A percentile compares a stretch with the other conserved stretches of the same genome.
These are phyloP conservation scores for Holcopasites calliopsidis DNA, from an alignment of 1,140 invertebrate genomes.

Conservation along the genomic window DNA sequence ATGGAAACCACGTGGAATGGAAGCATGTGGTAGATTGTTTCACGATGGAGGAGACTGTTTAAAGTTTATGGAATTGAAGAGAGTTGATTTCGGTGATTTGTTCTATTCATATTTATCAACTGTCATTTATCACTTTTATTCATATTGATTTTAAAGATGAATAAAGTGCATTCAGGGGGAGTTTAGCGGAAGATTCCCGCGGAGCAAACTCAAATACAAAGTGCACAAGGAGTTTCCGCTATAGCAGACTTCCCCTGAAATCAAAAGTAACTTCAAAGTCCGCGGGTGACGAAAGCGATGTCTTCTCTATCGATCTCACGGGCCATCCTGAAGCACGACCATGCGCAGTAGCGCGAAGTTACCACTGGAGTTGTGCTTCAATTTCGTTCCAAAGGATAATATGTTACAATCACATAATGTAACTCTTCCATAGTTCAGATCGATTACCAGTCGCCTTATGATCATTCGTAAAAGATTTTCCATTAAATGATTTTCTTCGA, in stretches of 20 bases:
- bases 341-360: conserved; percentile 53
- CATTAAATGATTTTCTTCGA: too few relatives aligned
- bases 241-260: conserved; percentile 30
- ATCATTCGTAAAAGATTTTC: too few relatives aligned
- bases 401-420: background rate
- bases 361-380: conserved; percentile 22
- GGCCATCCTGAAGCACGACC: conserved; percentile 47
- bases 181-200: too few relatives aligned
- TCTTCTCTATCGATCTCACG: conserved; percentile 56
- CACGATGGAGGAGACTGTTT: background rate
- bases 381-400: conserved; percentile 49
- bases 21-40: background rate
- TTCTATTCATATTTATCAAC: too few relatives aligned
- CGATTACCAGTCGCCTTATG: too few relatives aligned
- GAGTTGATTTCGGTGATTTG: too few relatives aligned
- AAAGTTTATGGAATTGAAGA: background rate
- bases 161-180: too few relatives aligned
- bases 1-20: background rate
- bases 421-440: too few relatives aligned
- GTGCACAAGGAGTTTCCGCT: background rate
- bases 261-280: conserved; percentile 21
- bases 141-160: too few relatives aligned
- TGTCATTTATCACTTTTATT: too few relatives aligned
- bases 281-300: conserved; percentile 37
- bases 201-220: too few relatives aligned